These are phyloP conservation scores for Alviniconcha marisindica DNA, from an alignment of 1,140 invertebrate species.

Conservation along the genomic window DNA sequence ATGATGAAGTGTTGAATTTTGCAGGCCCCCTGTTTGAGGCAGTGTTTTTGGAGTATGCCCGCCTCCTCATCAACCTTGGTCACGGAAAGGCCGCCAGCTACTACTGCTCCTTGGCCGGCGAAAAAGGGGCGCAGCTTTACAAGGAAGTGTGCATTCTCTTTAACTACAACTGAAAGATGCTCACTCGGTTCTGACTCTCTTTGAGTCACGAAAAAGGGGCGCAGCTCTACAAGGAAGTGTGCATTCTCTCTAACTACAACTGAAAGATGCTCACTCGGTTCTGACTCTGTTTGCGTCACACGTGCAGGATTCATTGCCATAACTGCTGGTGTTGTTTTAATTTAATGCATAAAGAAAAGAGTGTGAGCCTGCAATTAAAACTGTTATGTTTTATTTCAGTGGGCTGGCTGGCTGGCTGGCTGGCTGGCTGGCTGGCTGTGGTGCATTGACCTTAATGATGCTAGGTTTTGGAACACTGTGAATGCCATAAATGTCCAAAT, in stretches of 20 bases:
- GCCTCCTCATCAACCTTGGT: slow-evolving; percentile 71
- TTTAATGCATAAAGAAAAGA: not conserved
- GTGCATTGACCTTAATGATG: too few species aligned
- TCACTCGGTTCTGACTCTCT: too few species aligned
- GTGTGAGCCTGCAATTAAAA: not conserved
- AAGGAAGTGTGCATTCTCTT: slow-evolving; percentile 74
- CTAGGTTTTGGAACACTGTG: too few species aligned
- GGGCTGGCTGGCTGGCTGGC: not conserved
- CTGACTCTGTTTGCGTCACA: not conserved
- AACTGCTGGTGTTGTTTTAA: not conserved
- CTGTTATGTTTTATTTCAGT: not conserved
- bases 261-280: not conserved
- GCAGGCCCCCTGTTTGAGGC: slow-evolving; percentile 70
- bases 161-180: slow-evolving; percentile 68
- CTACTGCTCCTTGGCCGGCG: slow-evolving; percentile 71
- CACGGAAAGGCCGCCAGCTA: slow-evolving; percentile 66
- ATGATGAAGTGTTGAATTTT: too few species aligned
- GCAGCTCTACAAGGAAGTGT: slow-evolving; percentile 72
- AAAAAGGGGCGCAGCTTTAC: slow-evolving; percentile 71
- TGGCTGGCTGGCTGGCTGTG: not conserved
- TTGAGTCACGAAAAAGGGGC: slow-evolving; percentile 72
- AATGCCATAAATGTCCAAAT: too few species aligned
- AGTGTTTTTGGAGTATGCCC: slow-evolving; percentile 74
- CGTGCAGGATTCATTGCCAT: not conserved
- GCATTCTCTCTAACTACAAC: slow-evolving; percentile 66